Evolutionary conservation across 2,797 vertebrate genomes (phyloP).

Genomic region (Tiaroga cobitis): DNA sequence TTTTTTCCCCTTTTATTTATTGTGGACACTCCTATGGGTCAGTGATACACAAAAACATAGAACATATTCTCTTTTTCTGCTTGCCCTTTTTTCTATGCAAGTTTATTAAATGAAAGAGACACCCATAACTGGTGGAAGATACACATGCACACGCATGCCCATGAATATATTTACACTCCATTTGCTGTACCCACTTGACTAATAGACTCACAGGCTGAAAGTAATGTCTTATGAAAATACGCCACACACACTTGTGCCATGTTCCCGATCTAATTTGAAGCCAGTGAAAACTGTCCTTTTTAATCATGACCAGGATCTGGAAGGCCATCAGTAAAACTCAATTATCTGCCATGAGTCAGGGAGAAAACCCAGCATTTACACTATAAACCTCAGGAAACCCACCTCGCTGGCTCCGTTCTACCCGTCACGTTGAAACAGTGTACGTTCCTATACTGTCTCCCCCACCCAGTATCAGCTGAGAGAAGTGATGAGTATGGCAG

Average conservation of each 20-base stretch:
- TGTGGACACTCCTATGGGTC: background rate
- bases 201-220: constrained; percentile 56
- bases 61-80: background rate
- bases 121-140: constrained; percentile 31
- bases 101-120: constrained; percentile 39
- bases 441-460: background rate
- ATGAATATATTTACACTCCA: constrained; percentile 47
- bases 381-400: constrained; percentile 8
- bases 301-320: constrained; percentile 52
- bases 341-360: constrained; percentile 40
- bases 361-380: constrained; percentile 13
- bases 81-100: background rate
- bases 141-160: constrained; percentile 35
- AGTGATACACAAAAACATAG: background rate
- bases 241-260: constrained; percentile 33
- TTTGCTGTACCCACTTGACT: constrained; percentile 43
- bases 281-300: constrained; percentile 47
- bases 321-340: constrained; percentile 53
- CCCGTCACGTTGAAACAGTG: background rate
- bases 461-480: background rate
- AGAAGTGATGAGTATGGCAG: constrained; percentile 22
- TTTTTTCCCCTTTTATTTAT: background rate
- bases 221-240: constrained; percentile 55
- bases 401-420: background rate
- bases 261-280: constrained; percentile 51